Conservation (phyloP, 2,113 vertebrate genomes). For the Channa argus region DNA sequence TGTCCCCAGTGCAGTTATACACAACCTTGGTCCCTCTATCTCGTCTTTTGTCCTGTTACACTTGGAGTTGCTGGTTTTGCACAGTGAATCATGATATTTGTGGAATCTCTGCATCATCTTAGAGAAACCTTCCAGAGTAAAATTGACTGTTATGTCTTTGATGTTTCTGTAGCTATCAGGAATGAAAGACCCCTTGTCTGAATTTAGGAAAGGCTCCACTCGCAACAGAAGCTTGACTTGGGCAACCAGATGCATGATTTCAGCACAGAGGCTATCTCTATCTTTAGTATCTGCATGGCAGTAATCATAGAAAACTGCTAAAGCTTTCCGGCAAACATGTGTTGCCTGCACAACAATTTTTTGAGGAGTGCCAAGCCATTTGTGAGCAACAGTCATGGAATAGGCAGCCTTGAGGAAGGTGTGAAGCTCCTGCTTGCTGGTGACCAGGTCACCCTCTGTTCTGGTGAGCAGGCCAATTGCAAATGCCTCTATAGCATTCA, state of each 20-base stretch:
- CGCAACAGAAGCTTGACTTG: conserved; percentile 79
- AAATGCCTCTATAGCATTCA: conserved; percentile 89
- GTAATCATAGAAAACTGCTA: conserved; percentile 84
- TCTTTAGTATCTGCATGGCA: conserved; percentile 69
- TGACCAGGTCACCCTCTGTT: conserved; percentile 68
- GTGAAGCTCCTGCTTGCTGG: conserved; percentile 93
- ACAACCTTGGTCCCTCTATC: conserved; percentile 64
- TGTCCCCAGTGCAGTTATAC: conserved; percentile 88
- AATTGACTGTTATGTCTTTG: conserved; percentile 63
- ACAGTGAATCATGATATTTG: conserved; percentile 89
- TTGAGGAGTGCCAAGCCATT: conserved; percentile 77
- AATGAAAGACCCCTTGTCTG: conserved; percentile 86
- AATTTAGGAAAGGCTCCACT: conserved; percentile 82
- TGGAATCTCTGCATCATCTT: conserved; percentile 81
- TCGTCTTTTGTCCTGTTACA: conserved; percentile 60
- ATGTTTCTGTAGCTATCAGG: conserved; percentile 85
- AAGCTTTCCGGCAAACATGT: conserved; percentile 82
- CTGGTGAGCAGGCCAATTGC: conserved; percentile 90
- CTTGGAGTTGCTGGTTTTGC: conserved; percentile 76
- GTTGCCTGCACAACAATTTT: conserved; percentile 33
- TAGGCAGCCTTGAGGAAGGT: conserved; percentile 91
- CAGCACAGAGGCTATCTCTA: conserved; percentile 76
- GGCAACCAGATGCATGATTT: conserved; percentile 85
- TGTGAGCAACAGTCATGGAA: conserved; percentile 84
- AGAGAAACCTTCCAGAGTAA: conserved; percentile 78